Evolutionary conservation across 35 echinoderm and acorn worm species (phyloP), one percentile per base, ranked within the genome.

Genomic region (Patiria miniata): DNA sequence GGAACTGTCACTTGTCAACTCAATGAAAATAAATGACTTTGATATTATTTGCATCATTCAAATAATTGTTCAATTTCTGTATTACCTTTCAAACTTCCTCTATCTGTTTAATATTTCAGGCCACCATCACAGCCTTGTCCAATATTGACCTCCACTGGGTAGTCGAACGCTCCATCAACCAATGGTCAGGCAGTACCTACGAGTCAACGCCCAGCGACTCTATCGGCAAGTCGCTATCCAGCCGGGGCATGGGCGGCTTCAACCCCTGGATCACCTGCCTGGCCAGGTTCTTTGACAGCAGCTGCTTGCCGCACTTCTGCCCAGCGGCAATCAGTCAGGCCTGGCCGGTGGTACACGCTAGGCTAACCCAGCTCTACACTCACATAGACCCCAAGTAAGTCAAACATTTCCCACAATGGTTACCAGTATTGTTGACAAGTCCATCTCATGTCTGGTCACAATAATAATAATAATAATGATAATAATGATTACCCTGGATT

Each of bases 371-470:
- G 76, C 90, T 99, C 12, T 91, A 95, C 39, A 84, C 82, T 50
- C 92, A 99, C 39, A 99, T 99, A 68, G 96, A 98, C 86, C 89
- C 89, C 85, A 99, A 86, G 96, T 99, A 79, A 86, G 93, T 88
- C 2, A 40, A 23, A 1, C 39, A n/a, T n/a, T n/a, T n/a, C n/a
- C n/a, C n/a, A n/a, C n/a, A n/a, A n/a, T n/a, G n/a, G n/a, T n/a
- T n/a, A n/a, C n/a, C n/a, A n/a, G n/a, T n/a, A n/a, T n/a, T n/a
- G n/a, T n/a, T n/a, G n/a, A n/a, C n/a, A n/a, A n/a, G n/a, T n/a
- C n/a, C n/a, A n/a, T n/a, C n/a, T n/a, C n/a, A n/a, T n/a, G n/a
- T n/a, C n/a, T n/a, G n/a, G n/a, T n/a, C n/a, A n/a, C n/a, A n/a
- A n/a, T n/a, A n/a, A n/a, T n/a, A n/a, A n/a, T n/a, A n/a, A n/a